Conservation (phyloP, 2,888 invertebrate genomes). For the Sialis lutaria region DNA sequence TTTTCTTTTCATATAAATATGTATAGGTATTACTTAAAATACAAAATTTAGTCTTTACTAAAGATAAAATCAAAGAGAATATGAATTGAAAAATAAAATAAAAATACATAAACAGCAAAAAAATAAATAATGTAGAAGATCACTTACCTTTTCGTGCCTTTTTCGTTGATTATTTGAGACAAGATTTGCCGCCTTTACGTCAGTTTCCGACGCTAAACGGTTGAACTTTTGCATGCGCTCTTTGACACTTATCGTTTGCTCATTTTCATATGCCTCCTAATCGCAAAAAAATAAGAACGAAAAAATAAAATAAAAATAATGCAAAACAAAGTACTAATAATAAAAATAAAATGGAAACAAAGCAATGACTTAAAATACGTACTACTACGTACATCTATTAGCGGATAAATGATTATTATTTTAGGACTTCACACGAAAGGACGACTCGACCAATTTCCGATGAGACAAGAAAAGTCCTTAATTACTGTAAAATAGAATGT, state of each 20-base stretch:
- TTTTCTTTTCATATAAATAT: no score
- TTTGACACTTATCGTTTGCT: slow-evolving; percentile 68
- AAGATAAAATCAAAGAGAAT: background rate
- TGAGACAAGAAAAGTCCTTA: no score
- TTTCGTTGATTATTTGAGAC: slow-evolving; percentile 26
- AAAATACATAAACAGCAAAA: slow-evolving; percentile 4
- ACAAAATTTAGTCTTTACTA: no score
- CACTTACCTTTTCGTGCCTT: slow-evolving; percentile 45
- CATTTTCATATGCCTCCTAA: slow-evolving; percentile 23
- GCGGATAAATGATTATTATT: no score
- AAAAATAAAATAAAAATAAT: slow-evolving; percentile 3
- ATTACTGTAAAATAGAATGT: no score
- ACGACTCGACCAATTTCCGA: no score
- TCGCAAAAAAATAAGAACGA: background rate
- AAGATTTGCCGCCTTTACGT: slow-evolving; percentile 34
- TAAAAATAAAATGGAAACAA: background rate
- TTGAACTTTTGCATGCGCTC: slow-evolving; percentile 88
- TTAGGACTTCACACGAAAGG: no score
- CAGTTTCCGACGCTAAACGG: slow-evolving; percentile 71
- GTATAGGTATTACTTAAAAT: no score
- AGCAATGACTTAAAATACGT: no score
- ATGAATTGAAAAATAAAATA: background rate
- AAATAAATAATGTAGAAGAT: slow-evolving; percentile 5
- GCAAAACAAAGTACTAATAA: background rate
- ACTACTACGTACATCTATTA: no score